Conservation (phyloP, 2,113 vertebrate genomes). For the Edolisoma coerulescens region DNA sequence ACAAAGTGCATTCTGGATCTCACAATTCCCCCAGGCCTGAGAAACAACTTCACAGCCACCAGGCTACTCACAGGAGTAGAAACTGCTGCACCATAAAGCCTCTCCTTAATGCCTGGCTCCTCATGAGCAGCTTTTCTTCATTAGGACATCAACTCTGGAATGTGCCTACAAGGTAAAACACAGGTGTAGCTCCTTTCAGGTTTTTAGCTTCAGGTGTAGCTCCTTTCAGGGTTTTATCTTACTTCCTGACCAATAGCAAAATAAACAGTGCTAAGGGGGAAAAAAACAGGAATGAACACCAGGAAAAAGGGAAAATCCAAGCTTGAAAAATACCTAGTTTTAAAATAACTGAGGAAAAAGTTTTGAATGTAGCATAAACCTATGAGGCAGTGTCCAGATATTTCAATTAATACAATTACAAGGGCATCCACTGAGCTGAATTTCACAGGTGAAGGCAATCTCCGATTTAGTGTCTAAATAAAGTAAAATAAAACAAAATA, state of each 20-base stretch:
- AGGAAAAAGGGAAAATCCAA: neutral
- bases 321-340: neutral
- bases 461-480: neutral
- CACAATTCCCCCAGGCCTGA: rapidly evolving
- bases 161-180: neutral
- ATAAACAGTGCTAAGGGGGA: neutral
- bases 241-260: neutral
- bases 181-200: neutral
- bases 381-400: neutral
- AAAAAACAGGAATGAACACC: neutral
- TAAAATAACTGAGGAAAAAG: neutral
- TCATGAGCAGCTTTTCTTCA: neutral
- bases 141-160: neutral
- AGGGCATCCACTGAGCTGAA: neutral
- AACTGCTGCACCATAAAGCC: rapidly evolving
- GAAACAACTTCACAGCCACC: rapidly evolving
- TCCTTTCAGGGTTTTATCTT: neutral
- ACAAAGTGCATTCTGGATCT: rapidly evolving
- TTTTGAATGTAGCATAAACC: neutral
- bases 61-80: rapidly evolving
- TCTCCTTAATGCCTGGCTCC: rapidly evolving
- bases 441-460: neutral
- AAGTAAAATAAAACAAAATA: neutral
- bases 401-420: neutral
- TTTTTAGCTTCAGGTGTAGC: neutral